Base-by-base conservation (phyloP, 2,888 invertebrate genomes). In the Branchipolynoe longqiensis region DNA sequence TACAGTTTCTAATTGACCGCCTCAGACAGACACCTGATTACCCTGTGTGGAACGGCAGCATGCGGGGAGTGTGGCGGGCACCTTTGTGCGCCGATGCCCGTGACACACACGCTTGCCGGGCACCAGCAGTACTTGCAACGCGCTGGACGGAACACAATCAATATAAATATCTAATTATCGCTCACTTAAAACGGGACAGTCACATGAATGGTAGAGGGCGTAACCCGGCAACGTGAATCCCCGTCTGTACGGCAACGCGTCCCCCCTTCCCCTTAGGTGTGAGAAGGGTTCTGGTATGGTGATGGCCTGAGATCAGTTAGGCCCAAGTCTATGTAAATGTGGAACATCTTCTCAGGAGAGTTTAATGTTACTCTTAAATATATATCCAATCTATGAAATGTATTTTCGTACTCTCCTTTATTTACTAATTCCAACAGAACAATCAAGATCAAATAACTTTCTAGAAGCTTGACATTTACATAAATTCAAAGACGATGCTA, bases 1-100 rank as follows among this genome's bases (percentile, higher is more conserved):
- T 78, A 78, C 78, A 48, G 78, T 78, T 78, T 78, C 78, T 78
- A 78, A 78, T 78, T 78, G 78, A 41, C 78, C 48, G 48, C 48
- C n/a, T n/a, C 28, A 25, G 78, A 78, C 78, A 78, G 54, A 78
- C 54, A 54, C 78, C 78, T 33, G 78, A 78, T 78, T 78, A 78
- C 54, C 78, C 78, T 12, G 78, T 54, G 25, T 41, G 41, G 25
- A 8, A 18, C 36, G 78, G 78, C 78, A 78, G 48, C 78, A 78
- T 54, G 78, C 48, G 41, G 78, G 48, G 78, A 25, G 8, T 25
- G 28, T 25, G 78, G 48, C 78, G 78, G 41, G 28, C 12, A 6
- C 3, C 78, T 78, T 78, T 78, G 78, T 78, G 48, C 78, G 8
- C 69, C 0, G n/a, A 31, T 25, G 1, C 31, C 48, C 48, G 78